phyloP scores from a whole-genome alignment of 2,113 vertebrate species.

The Bungarus multicinctus region DNA sequence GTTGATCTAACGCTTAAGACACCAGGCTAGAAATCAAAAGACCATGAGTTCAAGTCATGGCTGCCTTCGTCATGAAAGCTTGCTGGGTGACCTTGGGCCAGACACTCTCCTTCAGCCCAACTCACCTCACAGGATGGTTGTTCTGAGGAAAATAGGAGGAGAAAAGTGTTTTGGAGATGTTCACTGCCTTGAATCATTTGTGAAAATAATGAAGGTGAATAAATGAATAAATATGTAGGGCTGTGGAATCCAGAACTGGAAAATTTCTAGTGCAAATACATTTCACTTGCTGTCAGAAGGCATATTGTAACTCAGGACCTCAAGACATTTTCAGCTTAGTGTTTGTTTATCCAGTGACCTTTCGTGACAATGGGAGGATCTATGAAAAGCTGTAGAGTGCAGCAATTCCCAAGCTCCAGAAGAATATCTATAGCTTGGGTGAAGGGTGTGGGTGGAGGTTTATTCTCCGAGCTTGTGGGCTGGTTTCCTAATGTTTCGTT shows the following conservation, averaged over 20 bases:
- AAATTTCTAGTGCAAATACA: constrained; percentile 35
- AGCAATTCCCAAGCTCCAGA: not conserved
- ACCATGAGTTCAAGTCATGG: not conserved
- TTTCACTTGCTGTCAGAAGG: constrained; percentile 15
- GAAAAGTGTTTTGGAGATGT: not conserved
- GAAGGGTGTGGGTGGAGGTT: not conserved
- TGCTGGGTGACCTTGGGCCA: not conserved
- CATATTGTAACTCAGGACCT: constrained; percentile 3
- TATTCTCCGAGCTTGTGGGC: not conserved
- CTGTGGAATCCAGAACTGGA: constrained; percentile 15
- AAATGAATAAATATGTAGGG: not conserved
- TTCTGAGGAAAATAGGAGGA: not conserved
- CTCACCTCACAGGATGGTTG: not conserved
- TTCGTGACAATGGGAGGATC: accelerated
- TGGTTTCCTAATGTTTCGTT: not conserved
- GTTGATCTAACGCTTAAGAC: not conserved
- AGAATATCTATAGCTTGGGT: not conserved
- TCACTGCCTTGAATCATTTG: not conserved
- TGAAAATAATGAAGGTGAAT: not conserved
- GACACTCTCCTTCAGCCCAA: not conserved
- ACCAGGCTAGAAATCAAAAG: not conserved
- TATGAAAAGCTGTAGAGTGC: not conserved
- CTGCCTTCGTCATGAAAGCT: not conserved
- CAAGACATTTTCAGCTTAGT: not conserved
- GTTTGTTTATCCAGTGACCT: constrained; percentile 1